A percentile compares a stretch with the other conserved stretches of the same genome.
These are phyloP conservation scores for Phoenicopterus ruber DNA, from an alignment of 2,113 vertebrate species.

Conservation along the genomic window DNA sequence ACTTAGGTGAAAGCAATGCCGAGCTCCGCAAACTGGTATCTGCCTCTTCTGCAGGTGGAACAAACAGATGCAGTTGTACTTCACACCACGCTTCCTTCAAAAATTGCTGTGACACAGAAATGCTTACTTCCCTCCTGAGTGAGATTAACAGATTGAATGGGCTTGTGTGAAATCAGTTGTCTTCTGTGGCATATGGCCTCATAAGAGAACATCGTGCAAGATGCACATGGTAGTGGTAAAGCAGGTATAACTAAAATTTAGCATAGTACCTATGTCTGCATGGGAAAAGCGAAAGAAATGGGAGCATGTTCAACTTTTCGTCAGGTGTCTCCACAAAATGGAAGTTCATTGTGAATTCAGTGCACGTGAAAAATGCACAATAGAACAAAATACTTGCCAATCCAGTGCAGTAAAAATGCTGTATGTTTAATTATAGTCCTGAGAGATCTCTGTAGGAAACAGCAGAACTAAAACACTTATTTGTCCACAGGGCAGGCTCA, in stretches of 20 bases:
- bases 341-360: neutral
- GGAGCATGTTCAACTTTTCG: neutral
- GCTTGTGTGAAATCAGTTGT: neutral
- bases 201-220: neutral
- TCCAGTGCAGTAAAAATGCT: neutral
- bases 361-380: neutral
- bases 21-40: neutral
- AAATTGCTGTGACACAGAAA: neutral
- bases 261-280: neutral
- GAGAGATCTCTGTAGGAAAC: neutral
- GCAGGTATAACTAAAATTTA: neutral
- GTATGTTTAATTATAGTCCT: neutral
- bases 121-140: neutral
- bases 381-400: neutral
- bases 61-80: neutral
- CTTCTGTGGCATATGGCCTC: neutral
- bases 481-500: conserved; percentile 76
- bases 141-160: neutral
- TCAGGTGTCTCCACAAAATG: neutral
- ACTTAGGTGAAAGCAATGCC: neutral
- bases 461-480: conserved; percentile 32
- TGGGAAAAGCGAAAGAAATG: neutral
- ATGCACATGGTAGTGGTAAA: neutral
- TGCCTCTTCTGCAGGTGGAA: neutral
- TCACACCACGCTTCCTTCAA: neutral